A percentile compares a stretch with the other conserved stretches of the same genome.
phyloP scores from a whole-genome alignment of 2,113 vertebrate species.

The Corythaeola cristata region DNA sequence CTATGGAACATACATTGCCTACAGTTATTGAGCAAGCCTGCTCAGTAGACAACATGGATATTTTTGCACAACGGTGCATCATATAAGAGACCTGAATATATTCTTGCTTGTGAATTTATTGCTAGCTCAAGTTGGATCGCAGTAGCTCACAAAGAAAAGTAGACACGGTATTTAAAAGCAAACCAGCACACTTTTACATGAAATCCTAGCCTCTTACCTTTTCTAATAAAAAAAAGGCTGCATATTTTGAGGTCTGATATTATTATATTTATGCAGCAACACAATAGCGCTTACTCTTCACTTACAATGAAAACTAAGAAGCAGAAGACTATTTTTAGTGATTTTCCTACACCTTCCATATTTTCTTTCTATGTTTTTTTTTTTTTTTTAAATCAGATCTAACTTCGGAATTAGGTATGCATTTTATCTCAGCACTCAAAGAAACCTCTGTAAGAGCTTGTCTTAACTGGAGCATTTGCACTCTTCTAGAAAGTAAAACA shows the following conservation, averaged over 20 bases:
- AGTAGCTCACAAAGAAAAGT: neutral
- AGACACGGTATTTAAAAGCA: neutral
- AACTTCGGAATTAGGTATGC: neutral
- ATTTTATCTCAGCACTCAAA: neutral
- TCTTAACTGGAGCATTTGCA: neutral
- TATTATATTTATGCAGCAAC: neutral
- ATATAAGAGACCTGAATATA: neutral
- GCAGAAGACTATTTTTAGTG: neutral
- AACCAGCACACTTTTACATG: neutral
- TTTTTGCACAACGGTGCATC: neutral
- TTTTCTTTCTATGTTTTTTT: neutral
- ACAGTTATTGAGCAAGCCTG: neutral
- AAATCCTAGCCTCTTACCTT: neutral
- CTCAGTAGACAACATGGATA: neutral
- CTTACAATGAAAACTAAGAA: neutral
- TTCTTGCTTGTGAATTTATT: neutral
- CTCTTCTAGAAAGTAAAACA: neutral
- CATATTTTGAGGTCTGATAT: neutral
- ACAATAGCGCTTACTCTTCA: neutral
- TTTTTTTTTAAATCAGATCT: neutral
- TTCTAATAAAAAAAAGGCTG: neutral
- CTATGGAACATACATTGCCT: neutral
- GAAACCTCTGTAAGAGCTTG: neutral
- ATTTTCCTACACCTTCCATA: neutral
- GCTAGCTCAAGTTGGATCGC: neutral